Conservation (phyloP, 2,888 invertebrate genomes). For the Hemistola chrysoprasaria region DNA sequence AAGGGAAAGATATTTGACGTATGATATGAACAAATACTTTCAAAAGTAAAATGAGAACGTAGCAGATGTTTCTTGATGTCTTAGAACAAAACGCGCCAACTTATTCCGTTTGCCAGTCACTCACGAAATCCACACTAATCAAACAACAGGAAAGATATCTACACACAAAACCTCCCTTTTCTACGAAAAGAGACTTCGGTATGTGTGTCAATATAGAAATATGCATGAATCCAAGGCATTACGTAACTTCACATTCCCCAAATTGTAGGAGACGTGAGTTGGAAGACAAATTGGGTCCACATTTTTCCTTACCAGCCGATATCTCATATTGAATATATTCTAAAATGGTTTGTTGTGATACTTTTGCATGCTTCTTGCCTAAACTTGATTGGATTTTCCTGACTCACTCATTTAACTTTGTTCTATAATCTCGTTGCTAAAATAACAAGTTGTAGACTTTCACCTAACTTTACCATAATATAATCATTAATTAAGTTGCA, state of each 20-base stretch:
- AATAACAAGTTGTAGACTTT: no score
- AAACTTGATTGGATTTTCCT: conserved; percentile 7
- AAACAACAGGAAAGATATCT: conserved; percentile 22
- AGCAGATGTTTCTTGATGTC: neutral
- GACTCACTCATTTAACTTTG: no score
- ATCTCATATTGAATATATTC: conserved; percentile 44
- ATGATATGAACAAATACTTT: no score
- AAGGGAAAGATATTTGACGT: no score
- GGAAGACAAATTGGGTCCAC: conserved; percentile 55
- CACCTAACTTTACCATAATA: no score
- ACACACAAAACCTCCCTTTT: conserved; percentile 21
- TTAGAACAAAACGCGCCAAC: conserved; percentile 6
- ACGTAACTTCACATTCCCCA: conserved; percentile 55
- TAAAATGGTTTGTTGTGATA: conserved; percentile 45
- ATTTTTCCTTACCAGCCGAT: conserved; percentile 51
- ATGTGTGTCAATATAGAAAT: conserved; percentile 47
- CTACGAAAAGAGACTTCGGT: conserved; percentile 29
- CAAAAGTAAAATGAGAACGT: no score
- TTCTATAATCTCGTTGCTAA: no score
- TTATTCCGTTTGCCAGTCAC: conserved; percentile 11
- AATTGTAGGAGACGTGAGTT: conserved; percentile 57
- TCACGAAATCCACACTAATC: conserved; percentile 20
- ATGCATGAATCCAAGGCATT: conserved; percentile 53
- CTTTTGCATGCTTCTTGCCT: conserved; percentile 24
- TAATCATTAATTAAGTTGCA: no score